Evolutionary conservation across 2,888 invertebrate genomes (phyloP).

Genomic region (Aplocera efformata): DNA sequence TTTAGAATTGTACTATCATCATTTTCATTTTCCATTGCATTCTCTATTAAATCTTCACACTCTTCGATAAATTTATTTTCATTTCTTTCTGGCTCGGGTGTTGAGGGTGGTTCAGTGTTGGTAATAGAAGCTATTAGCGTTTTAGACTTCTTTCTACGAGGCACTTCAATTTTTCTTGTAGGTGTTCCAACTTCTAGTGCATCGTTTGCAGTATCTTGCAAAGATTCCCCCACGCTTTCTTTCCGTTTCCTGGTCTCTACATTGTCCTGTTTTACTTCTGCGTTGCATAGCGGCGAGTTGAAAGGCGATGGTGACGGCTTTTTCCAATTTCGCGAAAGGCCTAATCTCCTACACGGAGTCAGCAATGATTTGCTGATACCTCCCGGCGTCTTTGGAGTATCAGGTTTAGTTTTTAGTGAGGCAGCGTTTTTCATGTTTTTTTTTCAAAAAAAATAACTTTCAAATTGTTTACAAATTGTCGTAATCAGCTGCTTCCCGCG

Average conservation of each 20-base stretch:
- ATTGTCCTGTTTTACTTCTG: slow-evolving; percentile 34
- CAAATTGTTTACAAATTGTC: slow-evolving; percentile 1
- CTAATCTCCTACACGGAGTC: slow-evolving; percentile 77
- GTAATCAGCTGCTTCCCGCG: slow-evolving; percentile 7
- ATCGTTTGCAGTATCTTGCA: slow-evolving; percentile 15
- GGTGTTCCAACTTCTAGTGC: slow-evolving; percentile 41
- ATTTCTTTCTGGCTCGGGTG: not conserved
- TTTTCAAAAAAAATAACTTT: slow-evolving; percentile 5
- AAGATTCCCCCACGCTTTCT: slow-evolving; percentile 31
- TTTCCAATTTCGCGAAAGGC: slow-evolving; percentile 71
- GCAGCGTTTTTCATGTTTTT: slow-evolving; percentile 51
- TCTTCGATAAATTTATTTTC: slow-evolving; percentile 25
- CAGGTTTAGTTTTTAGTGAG: slow-evolving; percentile 42
- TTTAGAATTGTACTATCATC: not conserved
- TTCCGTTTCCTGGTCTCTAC: slow-evolving; percentile 47
- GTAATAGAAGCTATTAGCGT: slow-evolving; percentile 34
- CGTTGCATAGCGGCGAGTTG: slow-evolving; percentile 53
- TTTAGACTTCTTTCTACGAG: slow-evolving; percentile 55
- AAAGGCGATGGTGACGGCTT: slow-evolving; percentile 61
- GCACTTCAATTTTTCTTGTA: slow-evolving; percentile 39
- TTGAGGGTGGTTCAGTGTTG: slow-evolving; percentile 1
- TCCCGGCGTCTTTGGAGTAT: slow-evolving; percentile 70
- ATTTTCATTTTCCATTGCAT: not conserved
- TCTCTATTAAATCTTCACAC: slow-evolving; percentile 1
- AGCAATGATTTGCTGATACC: slow-evolving; percentile 75